Evolutionary conservation across 2,797 vertebrate species (phyloP), one percentile per base, ranked within the genome.

Genomic region (Echiichthys vipera): DNA sequence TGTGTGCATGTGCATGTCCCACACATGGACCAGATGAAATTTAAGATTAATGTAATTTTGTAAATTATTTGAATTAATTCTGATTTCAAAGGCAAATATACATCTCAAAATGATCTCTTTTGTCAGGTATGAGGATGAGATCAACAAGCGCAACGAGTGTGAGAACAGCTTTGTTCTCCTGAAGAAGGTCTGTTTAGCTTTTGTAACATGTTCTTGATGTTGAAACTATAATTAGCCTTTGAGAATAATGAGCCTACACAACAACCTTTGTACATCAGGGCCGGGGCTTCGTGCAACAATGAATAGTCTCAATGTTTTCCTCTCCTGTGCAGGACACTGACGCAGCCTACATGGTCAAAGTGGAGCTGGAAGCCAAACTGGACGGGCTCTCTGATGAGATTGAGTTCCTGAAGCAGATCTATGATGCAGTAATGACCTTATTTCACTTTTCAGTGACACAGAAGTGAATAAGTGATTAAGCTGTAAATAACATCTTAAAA

Each of bases 161-260:
- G 97, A 99, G 84, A 98, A 99, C 8, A 96, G 93, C 46, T 99
- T 99, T 71, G 97, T 98, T 72, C 71, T 97, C 40, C 80, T 96
- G 8, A 99, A 99, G 92, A 98, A 99, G 96, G 98, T 99, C 71
- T 74, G 91, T 85, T 58, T n/a, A 12, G 4, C 12, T 59, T 61
- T 62, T 46, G 4, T 17, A 25, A 20, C 20, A 40, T 49, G 57
- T 29, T n/a, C 4, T 39, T 46, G 2, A 62, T 18, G 39, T 53
- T 34, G 2, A 65, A 58, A 30, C 30, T 68, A 49, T 50, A 58
- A 51, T 57, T 42, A 49, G 12, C 29, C 10, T 42, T 36, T 1
- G 3, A 56, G 27, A 27, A 27, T 17, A 53, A 34, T 18, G 10
- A 54, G 42, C 27, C 8, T 51, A 65, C 36, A 73, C 54, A 65